Base-by-base conservation (phyloP, 2,113 vertebrate species). In the Heloderma charlesbogerti region DNA sequence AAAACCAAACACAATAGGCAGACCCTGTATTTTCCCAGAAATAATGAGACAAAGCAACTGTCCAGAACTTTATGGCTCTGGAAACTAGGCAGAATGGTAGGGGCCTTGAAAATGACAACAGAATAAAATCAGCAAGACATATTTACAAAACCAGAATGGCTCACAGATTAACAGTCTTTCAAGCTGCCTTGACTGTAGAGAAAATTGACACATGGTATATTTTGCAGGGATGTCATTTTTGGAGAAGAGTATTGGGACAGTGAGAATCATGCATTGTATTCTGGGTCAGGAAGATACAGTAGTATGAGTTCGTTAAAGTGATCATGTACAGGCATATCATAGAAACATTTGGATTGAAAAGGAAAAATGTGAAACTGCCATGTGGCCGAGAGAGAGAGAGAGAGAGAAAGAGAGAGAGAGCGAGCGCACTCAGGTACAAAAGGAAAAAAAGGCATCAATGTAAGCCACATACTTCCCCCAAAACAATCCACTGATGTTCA, bases 31-130 rank as follows among this genome's bases (percentile, higher is more conserved):
- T 87, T 91, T 92, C 83, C 86, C 88, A 94, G 93, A 94, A 84
- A 96, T 96, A 94, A 96, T 91, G 93, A 95, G 91, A 89, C 84
- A 94, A 97, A 83, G 51, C 89, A 94, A 95, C 60, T 92, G 69
- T 91, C 94, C 87, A 91, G 94, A 96, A 96, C 89, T 69, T 95
- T 90, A 66, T 93, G 66, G 34, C 75, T 94, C 78, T 92, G 82
- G 92, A 95, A 96, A 91, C 75, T 66, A 95, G 77, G 92, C 80
- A 72, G 91, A 91, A 48, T 95, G 77, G 88, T 90, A 94, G 88
- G 63, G 88, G 94, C 45, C 88, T 77, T 60, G 79, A 88, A 96
- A 96, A 92, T 78, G 93, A 94, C 87, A 90, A 72, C 48, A 94
- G 69, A 71, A 86, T 84, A 27, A 94, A 90, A 95, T 3, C 86